Evolutionary conservation across 2,888 invertebrate genomes (phyloP), one percentile per base, ranked within the genome.

Genomic region (Ichneumon xanthorius): DNA sequence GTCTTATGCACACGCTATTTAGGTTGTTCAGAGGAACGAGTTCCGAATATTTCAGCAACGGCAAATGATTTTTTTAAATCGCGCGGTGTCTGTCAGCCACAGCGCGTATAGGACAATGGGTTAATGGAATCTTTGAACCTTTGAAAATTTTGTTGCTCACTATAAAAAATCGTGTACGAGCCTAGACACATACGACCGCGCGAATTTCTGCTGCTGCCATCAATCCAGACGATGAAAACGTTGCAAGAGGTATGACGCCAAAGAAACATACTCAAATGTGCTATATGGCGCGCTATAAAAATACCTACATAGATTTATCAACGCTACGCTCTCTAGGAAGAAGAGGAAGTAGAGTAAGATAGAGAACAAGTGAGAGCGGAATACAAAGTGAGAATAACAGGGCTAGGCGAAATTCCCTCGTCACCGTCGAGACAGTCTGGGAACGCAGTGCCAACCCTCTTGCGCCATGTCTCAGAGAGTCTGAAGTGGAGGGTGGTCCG

Each of bases 401-500:
- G 53, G 75, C 72, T 26, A 26, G 58, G 26, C 50, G 80, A 70
- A 78, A 84, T 73, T 73, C 48, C 37, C 61, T 61, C 61, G 71
- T 72, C 76, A 67, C 40, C 72, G 78, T 68, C 45, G 61, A 75
- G 85, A 79, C 68, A 73, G 67, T 73, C 61, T 65, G 70, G 58
- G 40, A 80, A 81, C 72, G 55, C 50, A 48, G 58, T 11, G 73
- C 73, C 55, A 79, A 40, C 73, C 45, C 77, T 22, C 53, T 30
- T 37, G 76, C 45, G 50, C 19, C 58, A 50, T 71, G 77, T 77
- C 61, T 79, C 75, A 48, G 72, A 58, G 7, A 58, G 70, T 82
- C 85, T 79, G 75, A 82, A 79, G 82, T 80, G 68, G 73, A 85
- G 84, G 82, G 81, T 71, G 45, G 82, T 63, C 63, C 78, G 63